Conservation (phyloP, 2,113 vertebrate species). For the Pelecanoides urinatrix region DNA sequence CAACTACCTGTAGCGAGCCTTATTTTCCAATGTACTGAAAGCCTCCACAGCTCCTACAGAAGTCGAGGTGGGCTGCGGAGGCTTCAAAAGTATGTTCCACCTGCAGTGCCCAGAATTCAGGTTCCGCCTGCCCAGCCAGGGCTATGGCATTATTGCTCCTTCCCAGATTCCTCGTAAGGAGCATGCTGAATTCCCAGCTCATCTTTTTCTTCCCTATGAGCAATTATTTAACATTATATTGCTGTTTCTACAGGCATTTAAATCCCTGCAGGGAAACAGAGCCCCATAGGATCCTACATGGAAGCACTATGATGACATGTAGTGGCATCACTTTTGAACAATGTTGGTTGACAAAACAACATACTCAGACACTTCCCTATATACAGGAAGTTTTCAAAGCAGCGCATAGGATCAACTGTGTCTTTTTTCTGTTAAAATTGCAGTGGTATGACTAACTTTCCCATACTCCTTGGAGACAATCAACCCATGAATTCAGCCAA, state of each 20-base stretch:
- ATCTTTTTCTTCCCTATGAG: not conserved
- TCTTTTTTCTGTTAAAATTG: not conserved
- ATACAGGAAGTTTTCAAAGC: not conserved
- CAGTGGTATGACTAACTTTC: not conserved
- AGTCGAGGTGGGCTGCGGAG: not conserved
- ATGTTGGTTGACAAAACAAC: not conserved
- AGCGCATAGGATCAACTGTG: not conserved
- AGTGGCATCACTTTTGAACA: not conserved
- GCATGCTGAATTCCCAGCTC: not conserved
- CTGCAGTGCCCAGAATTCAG: not conserved
- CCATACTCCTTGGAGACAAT: not conserved
- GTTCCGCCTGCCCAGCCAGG: not conserved
- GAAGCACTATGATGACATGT: not conserved
- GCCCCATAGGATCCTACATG: not conserved
- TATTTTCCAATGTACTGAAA: not conserved
- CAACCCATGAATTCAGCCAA: not conserved
- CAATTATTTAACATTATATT: not conserved
- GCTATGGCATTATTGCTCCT: not conserved
- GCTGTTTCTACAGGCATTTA: not conserved
- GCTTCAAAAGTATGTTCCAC: not conserved
- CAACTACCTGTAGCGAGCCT: not conserved
- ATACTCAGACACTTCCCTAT: not conserved
- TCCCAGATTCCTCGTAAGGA: not conserved
- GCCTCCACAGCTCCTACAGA: not conserved
- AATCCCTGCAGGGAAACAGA: not conserved